phyloP scores from a whole-genome alignment of 2,888 invertebrate genomes.

The Keiferia lycopersicella region DNA sequence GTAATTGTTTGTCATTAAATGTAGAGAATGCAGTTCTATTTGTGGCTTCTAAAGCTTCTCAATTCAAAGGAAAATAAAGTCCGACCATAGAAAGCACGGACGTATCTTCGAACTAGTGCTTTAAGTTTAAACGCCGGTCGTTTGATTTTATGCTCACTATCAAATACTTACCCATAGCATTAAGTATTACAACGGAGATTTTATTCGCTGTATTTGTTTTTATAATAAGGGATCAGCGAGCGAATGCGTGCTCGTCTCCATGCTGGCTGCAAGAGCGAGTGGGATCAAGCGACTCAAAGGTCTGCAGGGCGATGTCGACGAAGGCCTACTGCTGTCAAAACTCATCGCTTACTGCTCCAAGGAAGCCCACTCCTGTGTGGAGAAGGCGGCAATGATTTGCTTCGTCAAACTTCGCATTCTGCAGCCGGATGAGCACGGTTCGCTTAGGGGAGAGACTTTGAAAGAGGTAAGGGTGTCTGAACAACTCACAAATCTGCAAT shows the following conservation, averaged over 20 bases:
- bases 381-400: constrained; percentile 96
- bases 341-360: constrained; percentile 96
- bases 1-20: too few relatives aligned
- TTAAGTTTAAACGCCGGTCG: too few relatives aligned
- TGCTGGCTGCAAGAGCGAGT: constrained; percentile 95
- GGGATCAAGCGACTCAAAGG: constrained; percentile 92
- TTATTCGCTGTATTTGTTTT: neutral
- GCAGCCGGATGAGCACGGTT: constrained; percentile 92
- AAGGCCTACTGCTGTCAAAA: constrained; percentile 93
- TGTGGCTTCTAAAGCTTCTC: too few relatives aligned
- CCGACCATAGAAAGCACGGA: too few relatives aligned
- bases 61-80: too few relatives aligned
- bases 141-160: too few relatives aligned
- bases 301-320: constrained; percentile 92
- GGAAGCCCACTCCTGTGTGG: constrained; percentile 95
- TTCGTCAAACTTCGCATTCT: constrained; percentile 94
- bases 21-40: too few relatives aligned
- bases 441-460: constrained; percentile 89
- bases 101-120: too few relatives aligned
- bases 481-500: constrained; percentile 90
- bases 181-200: neutral
- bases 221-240: constrained; percentile 94
- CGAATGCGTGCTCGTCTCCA: constrained; percentile 95
- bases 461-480: constrained; percentile 84
- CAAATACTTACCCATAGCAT: neutral